Evolutionary conservation across 2,113 vertebrate genomes (phyloP), one percentile per base, ranked within the genome.

Genomic region (Ammospiza caudacuta): DNA sequence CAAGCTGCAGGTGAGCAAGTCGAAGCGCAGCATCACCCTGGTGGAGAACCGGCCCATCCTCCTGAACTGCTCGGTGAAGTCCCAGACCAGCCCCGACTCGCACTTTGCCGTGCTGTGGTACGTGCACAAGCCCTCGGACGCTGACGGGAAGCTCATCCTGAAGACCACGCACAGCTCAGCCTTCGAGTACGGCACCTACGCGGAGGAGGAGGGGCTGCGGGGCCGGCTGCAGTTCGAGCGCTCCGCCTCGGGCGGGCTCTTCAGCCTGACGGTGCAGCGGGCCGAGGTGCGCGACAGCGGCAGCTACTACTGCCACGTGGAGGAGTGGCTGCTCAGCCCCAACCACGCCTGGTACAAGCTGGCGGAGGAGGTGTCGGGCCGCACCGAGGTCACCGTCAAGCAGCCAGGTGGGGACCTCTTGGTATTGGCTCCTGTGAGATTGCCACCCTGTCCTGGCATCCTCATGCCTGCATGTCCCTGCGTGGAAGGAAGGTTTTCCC

Each of bases 281-380:
- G 98, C 99, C 0, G 99, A 99, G 95, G 98, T 98, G 92, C 98
- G 98, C 2, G 99, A 99, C 95, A 99, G 99, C 0, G 99, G 99
- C 81, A 99, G 98, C 62, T 99, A 99, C 97, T 99, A 99, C 97
- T 99, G 99, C 97, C 98, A 99, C 3, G 99, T 99, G 97, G 99
- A 99, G 84, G 98, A 98, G 81, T 98, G 98, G 98, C 97, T 98
- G 95, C 97, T 98, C 73, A 98, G 98, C 79, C 98, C 98, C 83
- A 98, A 98, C 81, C 97, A 97, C 0, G 98, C 96, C 67, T 99
- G 98, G 99, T 99, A 98, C 95, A 98, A 98, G 93, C 83, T 98
- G 90, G 98, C 98, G 0, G 97, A 98, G 86, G 98, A 98, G 87
- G 98, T 95, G 25, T 99, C 99, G 0, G 98, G 98, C 5, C 98